Evolutionary conservation across 2,888 invertebrate species (phyloP).

Genomic region (Helobdella robusta): DNA sequence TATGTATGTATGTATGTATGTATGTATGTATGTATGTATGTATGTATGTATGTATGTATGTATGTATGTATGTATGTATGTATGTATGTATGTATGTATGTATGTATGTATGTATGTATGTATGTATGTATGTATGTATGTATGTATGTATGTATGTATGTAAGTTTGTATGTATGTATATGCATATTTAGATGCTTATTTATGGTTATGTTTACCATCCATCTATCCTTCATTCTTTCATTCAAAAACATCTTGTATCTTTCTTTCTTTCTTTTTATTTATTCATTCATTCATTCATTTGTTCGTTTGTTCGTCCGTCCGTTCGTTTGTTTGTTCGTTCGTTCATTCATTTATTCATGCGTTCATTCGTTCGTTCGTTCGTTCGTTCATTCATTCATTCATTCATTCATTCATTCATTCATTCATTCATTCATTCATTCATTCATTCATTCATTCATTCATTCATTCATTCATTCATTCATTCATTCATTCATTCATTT

Average conservation of each 20-base stretch:
- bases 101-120: neutral
- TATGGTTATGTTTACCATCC: too few species aligned
- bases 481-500: conserved; percentile 14
- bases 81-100: neutral
- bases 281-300: too few species aligned
- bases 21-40: neutral
- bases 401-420: conserved; percentile 6
- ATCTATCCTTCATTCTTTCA: too few species aligned
- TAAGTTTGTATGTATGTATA: neutral
- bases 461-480: conserved; percentile 13
- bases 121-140: neutral
- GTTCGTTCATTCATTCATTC: conserved; percentile 1
- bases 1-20: neutral
- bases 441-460: neutral
- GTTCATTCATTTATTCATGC: conserved; percentile 1
- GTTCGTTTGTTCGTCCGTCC: too few species aligned
- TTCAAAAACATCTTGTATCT: too few species aligned
- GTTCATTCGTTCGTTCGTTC: neutral
- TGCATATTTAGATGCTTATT: too few species aligned
- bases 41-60: neutral
- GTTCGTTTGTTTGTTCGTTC: too few species aligned
- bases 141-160: neutral
- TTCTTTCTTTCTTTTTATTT: too few species aligned
- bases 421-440: conserved; percentile 3
- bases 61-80: conserved; percentile 2